Conservation (phyloP, 2,888 invertebrate genomes). For the Bellardia bayeri region DNA sequence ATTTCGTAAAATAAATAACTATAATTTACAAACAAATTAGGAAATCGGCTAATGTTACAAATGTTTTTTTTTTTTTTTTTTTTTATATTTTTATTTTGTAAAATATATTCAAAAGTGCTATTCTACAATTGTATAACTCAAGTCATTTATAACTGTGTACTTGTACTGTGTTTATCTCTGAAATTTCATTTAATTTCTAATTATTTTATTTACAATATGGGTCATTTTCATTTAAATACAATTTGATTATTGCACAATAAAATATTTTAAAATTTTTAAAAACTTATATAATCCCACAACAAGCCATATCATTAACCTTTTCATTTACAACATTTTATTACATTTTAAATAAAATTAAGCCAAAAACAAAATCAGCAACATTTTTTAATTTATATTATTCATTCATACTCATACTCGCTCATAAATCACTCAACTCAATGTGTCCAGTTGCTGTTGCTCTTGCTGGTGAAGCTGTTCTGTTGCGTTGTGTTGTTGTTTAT, state of each 20-base stretch:
- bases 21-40: no score
- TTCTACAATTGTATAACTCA: no score
- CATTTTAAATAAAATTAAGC: not conserved
- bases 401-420: slow-evolving; percentile 36
- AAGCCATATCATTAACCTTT: slow-evolving; percentile 25
- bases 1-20: no score
- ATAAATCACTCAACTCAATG: slow-evolving; percentile 56
- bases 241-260: not conserved
- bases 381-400: slow-evolving; percentile 30
- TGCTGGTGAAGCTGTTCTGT: not conserved
- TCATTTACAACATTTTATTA: not conserved
- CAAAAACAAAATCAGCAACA: not conserved
- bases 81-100: no score
- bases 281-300: not conserved
- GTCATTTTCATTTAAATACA: no score
- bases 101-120: no score
- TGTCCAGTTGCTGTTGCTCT: slow-evolving; percentile 20
- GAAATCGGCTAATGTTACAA: no score
- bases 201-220: no score
- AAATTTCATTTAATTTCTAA: no score
- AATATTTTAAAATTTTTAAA: not conserved
- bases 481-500: not conserved
- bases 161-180: no score
- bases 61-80: not conserved
- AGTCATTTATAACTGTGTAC: no score